These are phyloP conservation scores for Malacosoma neustria DNA, from an alignment of 2,888 invertebrate genomes.

Conservation along the genomic window DNA sequence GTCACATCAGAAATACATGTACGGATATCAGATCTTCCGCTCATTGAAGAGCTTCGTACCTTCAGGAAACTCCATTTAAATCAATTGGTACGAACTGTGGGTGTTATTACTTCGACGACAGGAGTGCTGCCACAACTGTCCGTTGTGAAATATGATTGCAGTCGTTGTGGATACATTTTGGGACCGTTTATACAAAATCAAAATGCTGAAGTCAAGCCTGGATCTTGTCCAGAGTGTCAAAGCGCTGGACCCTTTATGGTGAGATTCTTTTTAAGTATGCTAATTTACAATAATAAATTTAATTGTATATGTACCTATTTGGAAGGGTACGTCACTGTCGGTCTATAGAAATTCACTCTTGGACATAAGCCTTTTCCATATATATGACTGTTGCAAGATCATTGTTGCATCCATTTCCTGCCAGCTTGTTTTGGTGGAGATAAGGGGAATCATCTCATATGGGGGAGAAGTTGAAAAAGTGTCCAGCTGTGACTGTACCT, in stretches of 20 bases:
- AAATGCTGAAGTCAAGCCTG: conserved; percentile 94
- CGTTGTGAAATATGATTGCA: conserved; percentile 97
- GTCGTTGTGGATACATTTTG: conserved; percentile 93
- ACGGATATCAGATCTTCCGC: conserved; percentile 93
- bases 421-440: too few relatives aligned
- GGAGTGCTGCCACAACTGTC: conserved; percentile 96
- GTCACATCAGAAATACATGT: conserved; percentile 96
- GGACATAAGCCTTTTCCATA: too few relatives aligned
- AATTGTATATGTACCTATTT: too few relatives aligned
- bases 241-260: conserved; percentile 95
- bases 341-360: too few relatives aligned
- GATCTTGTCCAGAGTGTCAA: conserved; percentile 98
- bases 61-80: conserved; percentile 93
- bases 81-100: conserved; percentile 89
- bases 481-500: too few relatives aligned
- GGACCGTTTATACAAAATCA: conserved; percentile 98
- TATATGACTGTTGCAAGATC: too few relatives aligned
- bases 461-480: too few relatives aligned
- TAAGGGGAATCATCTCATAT: too few relatives aligned
- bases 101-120: conserved; percentile 97
- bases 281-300: too few relatives aligned
- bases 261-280: conserved; percentile 34
- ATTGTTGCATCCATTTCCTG: too few relatives aligned
- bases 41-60: conserved; percentile 96
- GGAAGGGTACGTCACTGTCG: too few relatives aligned